Base-by-base conservation (phyloP, 2,113 vertebrate species). In the Zosterops hypoxanthus region DNA sequence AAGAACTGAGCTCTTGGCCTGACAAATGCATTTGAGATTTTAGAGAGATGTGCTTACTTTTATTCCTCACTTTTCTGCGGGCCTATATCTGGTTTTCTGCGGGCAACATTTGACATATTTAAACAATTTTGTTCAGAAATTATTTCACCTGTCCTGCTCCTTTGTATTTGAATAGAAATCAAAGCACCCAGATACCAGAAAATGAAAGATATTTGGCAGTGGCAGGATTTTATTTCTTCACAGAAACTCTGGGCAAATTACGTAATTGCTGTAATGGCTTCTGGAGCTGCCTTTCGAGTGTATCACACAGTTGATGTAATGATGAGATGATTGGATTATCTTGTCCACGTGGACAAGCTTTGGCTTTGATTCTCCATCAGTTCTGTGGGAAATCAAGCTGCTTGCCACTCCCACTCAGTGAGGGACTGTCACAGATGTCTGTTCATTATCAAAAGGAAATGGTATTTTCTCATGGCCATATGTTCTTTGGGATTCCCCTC, bases 381-480 rank as follows among this genome's bases (percentile, higher is more conserved):
- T 96, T 97, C 82, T 94, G 56, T 91, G 91, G 93, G 71, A 96
- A 97, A 97, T 86, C 28, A 76, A 95, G 86, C 31, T 91, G 12
- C 25, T 14, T 90, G 80, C 72, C 87, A 95, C 70, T 94, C 47
- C n/a, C 31, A n/a, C 70, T 86, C 92, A 63, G 79, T 14, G 14
- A 80, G 75, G 41, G 81, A 72, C 42, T 57, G 24, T 86, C 2
- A 1, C 59, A 86, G 89, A 34, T 95, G 89, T 71, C 72, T 95
- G 66, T 63, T 95, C 20, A 25, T 86, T 96, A 95, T 82, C 80
- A 92, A 90, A 96, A 97, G 42, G 82, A 88, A 95, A 78, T 69
- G 25, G 11, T 60, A 53, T 96, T 97, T 97, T 86, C 66, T 92
- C 56, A 49, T 73, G 66, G 70, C 72, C 53, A 14, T 90, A 84